These are phyloP conservation scores for Pangasius macronema DNA, from an alignment of 2,797 vertebrate genomes.

Conservation along the genomic window DNA sequence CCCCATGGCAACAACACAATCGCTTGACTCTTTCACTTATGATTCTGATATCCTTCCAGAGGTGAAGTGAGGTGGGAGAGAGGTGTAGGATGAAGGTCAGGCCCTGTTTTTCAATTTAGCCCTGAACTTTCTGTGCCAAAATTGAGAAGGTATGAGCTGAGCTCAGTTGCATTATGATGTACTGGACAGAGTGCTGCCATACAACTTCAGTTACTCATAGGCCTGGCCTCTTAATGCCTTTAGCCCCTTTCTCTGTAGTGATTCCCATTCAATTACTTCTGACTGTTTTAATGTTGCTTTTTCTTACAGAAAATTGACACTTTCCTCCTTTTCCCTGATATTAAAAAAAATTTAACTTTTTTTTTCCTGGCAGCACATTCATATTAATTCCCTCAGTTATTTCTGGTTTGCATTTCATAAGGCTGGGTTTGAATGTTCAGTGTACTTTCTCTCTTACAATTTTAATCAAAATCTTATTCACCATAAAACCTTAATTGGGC, in stretches of 20 bases:
- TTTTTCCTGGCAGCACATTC: slow-evolving; percentile 44
- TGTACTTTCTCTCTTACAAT: slow-evolving; percentile 19
- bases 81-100: slow-evolving; percentile 36
- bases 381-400: slow-evolving; percentile 43
- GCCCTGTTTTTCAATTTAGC: slow-evolving; percentile 21
- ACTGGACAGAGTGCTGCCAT: slow-evolving; percentile 5
- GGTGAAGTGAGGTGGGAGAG: neutral
- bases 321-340: slow-evolving; percentile 17
- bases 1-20: slow-evolving; percentile 36
- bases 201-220: slow-evolving; percentile 41
- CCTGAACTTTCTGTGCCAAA: slow-evolving; percentile 22
- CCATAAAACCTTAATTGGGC: slow-evolving; percentile 33
- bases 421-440: slow-evolving; percentile 18
- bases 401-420: slow-evolving; percentile 36
- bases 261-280: slow-evolving; percentile 44
- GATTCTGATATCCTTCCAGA: slow-evolving; percentile 30
- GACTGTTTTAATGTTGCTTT: slow-evolving; percentile 53
- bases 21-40: slow-evolving; percentile 38
- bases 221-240: slow-evolving; percentile 28
- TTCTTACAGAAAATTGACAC: slow-evolving; percentile 46
- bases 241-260: slow-evolving; percentile 45
- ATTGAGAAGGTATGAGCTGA: slow-evolving; percentile 22
- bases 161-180: slow-evolving; percentile 18
- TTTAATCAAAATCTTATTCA: slow-evolving; percentile 44
- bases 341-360: slow-evolving; percentile 31